phyloP scores from a whole-genome alignment of 2,113 vertebrate species.

The Emberiza fucata region DNA sequence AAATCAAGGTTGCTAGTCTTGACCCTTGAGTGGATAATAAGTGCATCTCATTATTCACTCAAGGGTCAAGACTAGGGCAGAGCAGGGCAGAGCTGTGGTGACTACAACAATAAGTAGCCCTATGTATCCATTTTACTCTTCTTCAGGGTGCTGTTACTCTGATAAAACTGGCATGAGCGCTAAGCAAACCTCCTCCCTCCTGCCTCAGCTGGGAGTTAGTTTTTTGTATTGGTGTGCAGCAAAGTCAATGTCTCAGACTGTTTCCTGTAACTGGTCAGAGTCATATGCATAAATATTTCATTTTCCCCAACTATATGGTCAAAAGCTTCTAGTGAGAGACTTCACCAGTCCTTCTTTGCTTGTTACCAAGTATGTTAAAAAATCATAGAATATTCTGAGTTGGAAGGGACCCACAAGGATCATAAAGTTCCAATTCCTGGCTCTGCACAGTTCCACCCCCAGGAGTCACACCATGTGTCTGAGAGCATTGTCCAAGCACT shows the following conservation, averaged over 20 bases:
- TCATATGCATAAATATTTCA: not conserved
- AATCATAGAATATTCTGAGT: not conserved
- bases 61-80: too few relatives aligned
- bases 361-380: not conserved
- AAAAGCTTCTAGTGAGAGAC: not conserved
- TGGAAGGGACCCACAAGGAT: not conserved
- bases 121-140: not conserved
- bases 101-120: not conserved
- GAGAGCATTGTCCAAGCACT: rapidly evolving
- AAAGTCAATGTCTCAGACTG: not conserved
- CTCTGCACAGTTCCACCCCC: not conserved
- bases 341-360: not conserved
- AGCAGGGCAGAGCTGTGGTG: not conserved
- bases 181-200: not conserved
- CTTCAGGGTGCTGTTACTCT: not conserved
- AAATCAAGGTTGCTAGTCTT: not conserved
- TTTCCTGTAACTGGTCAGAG: not conserved
- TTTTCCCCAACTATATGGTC: not conserved
- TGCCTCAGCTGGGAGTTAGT: not conserved
- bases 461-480: not conserved
- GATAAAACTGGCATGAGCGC: not conserved
- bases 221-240: not conserved
- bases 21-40: not conserved
- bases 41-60: not conserved
- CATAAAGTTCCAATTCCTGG: not conserved